Percentiles rank a stretch among this genome's conserved stretches.
Evolutionary conservation across 2,113 vertebrate genomes (phyloP).

Genomic region (Limanda limanda): DNA sequence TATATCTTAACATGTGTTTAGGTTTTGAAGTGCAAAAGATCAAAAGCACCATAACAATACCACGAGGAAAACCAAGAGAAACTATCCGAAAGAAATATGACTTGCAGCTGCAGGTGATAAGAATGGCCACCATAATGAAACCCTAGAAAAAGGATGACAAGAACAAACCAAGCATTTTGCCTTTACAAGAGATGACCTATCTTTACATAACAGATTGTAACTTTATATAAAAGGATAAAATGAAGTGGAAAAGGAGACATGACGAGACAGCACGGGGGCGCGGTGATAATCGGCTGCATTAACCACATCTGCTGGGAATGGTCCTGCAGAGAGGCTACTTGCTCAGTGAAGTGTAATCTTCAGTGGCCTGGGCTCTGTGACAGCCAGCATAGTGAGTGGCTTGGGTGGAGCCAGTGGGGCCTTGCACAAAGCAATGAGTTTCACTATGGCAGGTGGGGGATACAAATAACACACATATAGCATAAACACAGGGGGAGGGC

Average conservation of each 20-base stretch:
- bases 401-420: conserved; percentile 67
- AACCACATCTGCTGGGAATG: conserved; percentile 67
- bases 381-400: conserved; percentile 65
- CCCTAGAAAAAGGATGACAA: background rate
- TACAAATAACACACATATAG: conserved; percentile 77
- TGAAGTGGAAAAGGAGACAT: conserved; percentile 44
- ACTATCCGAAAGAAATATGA: background rate
- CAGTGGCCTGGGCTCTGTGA: conserved; percentile 61
- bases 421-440: conserved; percentile 64
- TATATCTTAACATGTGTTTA: background rate
- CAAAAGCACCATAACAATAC: background rate
- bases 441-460: conserved; percentile 69
- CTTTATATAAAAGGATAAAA: conserved; percentile 61
- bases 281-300: conserved; percentile 68
- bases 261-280: conserved; percentile 43
- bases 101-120: background rate
- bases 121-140: background rate
- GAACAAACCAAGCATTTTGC: background rate
- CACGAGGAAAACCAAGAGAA: background rate
- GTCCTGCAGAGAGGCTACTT: conserved; percentile 64
- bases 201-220: conserved; percentile 26
- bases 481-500: conserved; percentile 77
- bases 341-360: conserved; percentile 75
- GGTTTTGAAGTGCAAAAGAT: background rate
- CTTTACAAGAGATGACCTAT: conserved; percentile 12